Conservation (phyloP, 1,140 invertebrate species). For the Pseudomyrmex gracilis region DNA sequence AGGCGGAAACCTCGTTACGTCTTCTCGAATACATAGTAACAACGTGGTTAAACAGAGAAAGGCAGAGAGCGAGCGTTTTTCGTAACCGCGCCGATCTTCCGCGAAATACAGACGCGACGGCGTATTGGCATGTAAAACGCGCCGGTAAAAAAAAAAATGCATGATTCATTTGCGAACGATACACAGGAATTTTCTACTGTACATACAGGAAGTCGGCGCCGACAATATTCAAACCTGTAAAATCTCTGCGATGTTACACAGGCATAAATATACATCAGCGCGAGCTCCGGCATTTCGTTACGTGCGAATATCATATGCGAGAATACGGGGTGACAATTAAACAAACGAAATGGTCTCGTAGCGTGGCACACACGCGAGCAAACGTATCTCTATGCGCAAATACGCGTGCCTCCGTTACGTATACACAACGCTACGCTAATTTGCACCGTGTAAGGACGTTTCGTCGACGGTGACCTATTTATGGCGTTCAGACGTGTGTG, state of each 20-base stretch:
- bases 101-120: neutral
- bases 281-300: neutral
- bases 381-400: too few relatives aligned
- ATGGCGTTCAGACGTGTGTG: neutral
- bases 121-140: too few relatives aligned
- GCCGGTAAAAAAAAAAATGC: neutral
- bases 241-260: neutral
- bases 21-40: neutral
- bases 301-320: constrained; percentile 27
- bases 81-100: neutral
- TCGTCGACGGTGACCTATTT: constrained; percentile 32
- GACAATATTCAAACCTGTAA: neutral
- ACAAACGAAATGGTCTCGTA: neutral
- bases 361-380: neutral
- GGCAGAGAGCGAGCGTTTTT: neutral
- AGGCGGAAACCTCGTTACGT: constrained; percentile 19
- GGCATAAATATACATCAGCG: neutral
- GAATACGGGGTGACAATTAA: neutral
- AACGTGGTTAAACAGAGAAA: constrained; percentile 29
- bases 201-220: too few relatives aligned
- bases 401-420: too few relatives aligned
- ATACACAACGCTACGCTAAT: constrained; percentile 41
- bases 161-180: neutral
- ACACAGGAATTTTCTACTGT: neutral
- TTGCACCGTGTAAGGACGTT: constrained; percentile 30